These are phyloP conservation scores for Caenorhabditis latens DNA, from an alignment of 1,140 invertebrate species.

Conservation along the genomic window DNA sequence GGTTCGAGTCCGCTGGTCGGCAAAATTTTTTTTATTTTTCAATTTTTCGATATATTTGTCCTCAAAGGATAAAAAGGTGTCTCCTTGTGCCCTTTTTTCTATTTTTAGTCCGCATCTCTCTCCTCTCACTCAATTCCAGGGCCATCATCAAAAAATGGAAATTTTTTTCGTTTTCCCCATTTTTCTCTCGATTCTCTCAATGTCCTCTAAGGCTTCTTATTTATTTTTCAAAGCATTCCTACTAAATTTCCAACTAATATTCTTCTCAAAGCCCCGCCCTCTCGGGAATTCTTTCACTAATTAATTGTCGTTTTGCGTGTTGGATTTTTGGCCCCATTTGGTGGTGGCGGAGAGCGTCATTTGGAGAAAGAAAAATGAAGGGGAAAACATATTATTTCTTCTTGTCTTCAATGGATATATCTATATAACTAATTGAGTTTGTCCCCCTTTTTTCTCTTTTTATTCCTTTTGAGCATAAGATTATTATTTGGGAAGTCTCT, in stretches of 20 bases:
- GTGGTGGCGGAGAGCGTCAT: neutral
- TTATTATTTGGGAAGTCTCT: too few species aligned
- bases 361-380: too few species aligned
- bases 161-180: neutral
- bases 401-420: too few species aligned
- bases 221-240: neutral
- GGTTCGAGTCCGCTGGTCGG: too few species aligned
- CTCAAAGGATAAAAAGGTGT: neutral
- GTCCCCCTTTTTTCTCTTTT: too few species aligned
- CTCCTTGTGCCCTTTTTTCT: neutral
- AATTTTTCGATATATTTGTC: too few species aligned
- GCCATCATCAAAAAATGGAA: neutral
- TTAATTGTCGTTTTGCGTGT: conserved; percentile 15
- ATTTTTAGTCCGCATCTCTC: neutral
- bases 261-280: neutral
- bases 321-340: neutral
- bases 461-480: too few species aligned
- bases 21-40: too few species aligned
- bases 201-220: neutral
- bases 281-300: neutral
- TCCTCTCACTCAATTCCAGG: neutral
- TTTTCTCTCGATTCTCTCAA: neutral
- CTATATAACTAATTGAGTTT: too few species aligned
- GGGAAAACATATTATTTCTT: too few species aligned
- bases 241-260: too few species aligned